Evolutionary conservation across 2,888 invertebrate species (phyloP).

Genomic region (Aphodius sticticus): DNA sequence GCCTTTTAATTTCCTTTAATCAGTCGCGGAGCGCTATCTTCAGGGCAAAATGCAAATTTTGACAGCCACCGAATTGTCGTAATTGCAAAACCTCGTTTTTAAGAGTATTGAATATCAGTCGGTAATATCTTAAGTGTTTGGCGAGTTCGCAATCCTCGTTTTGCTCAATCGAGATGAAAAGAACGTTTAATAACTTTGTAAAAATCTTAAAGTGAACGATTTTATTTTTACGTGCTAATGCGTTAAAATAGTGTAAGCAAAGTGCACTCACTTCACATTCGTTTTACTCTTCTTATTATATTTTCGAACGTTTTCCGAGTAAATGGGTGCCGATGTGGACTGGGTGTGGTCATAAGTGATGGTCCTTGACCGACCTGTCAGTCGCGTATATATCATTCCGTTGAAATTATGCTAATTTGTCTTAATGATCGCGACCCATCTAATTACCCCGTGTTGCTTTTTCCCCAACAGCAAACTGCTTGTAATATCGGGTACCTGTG

Average conservation of each 20-base stretch:
- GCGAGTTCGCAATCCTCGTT: too few relatives aligned
- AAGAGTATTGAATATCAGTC: too few relatives aligned
- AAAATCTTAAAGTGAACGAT: too few relatives aligned
- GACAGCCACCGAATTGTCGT: too few relatives aligned
- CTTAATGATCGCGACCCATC: slow-evolving; percentile 4
- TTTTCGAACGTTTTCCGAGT: background rate
- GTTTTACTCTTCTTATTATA: background rate
- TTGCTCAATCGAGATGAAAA: too few relatives aligned
- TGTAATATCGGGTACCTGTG: background rate
- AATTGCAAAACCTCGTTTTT: too few relatives aligned
- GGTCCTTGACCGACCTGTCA: background rate
- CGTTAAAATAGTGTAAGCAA: background rate
- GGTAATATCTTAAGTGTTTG: too few relatives aligned
- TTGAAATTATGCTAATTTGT: background rate
- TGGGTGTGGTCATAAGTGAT: background rate
- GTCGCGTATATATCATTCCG: background rate
- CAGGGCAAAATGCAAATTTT: too few relatives aligned
- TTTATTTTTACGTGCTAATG: too few relatives aligned
- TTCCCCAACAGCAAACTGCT: background rate
- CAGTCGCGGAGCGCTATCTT: too few relatives aligned
- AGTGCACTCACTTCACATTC: background rate
- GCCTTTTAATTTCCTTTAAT: too few relatives aligned
- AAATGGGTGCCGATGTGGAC: background rate
- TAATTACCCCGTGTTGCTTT: background rate
- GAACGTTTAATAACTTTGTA: too few relatives aligned